Conservation (phyloP, 1,140 invertebrate genomes). For the Trypoxylus dichotomus region DNA sequence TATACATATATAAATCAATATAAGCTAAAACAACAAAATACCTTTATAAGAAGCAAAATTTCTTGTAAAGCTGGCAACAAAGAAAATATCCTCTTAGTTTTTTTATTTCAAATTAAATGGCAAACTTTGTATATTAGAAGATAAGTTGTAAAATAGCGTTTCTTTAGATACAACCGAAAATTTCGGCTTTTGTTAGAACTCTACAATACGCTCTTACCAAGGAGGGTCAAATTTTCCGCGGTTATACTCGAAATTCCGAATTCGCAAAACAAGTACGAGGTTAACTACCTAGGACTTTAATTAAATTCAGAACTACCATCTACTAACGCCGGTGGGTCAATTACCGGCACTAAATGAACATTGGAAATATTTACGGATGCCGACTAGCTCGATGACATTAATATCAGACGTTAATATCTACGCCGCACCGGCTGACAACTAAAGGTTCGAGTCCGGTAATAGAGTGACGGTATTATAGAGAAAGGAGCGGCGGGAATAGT, state of each 20-base stretch:
- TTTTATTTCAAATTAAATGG: too few relatives aligned
- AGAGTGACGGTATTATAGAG: constrained; percentile 6
- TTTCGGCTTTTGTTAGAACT: too few relatives aligned
- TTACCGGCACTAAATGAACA: constrained; percentile 25
- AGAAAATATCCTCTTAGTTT: too few relatives aligned
- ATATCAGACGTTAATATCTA: constrained; percentile 19
- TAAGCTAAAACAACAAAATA: too few relatives aligned
- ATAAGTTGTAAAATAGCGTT: too few relatives aligned
- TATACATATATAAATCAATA: too few relatives aligned
- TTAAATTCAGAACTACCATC: constrained; percentile 23
- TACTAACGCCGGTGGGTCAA: constrained; percentile 15
- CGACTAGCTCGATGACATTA: constrained; percentile 3
- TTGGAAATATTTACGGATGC: constrained; percentile 21
- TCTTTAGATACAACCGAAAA: too few relatives aligned
- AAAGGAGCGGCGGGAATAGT: constrained; percentile 3
- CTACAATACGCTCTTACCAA: too few relatives aligned
- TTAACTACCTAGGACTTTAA: not conserved
- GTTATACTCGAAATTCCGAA: not conserved
- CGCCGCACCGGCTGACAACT: constrained; percentile 4
- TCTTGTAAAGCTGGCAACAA: too few relatives aligned
- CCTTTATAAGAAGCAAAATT: too few relatives aligned
- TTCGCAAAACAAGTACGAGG: not conserved
- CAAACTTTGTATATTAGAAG: too few relatives aligned
- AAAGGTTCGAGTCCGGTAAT: constrained; percentile 19
- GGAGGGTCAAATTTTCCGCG: not conserved